phyloP scores from a whole-genome alignment of 2,888 invertebrate species.

The Drosophila nigricruria region DNA sequence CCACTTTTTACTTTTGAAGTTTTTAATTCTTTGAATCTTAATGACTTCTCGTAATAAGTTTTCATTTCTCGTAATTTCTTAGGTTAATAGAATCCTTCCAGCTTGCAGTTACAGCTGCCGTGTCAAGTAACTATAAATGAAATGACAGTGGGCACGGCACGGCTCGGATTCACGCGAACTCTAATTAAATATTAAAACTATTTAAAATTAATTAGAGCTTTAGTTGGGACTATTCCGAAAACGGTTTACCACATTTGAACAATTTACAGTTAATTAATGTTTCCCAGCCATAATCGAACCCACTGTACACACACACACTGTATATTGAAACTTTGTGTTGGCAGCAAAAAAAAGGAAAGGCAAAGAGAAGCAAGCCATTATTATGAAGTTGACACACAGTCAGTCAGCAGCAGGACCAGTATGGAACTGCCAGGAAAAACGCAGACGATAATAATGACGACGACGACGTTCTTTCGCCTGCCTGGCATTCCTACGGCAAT shows the following conservation, averaged over 20 bases:
- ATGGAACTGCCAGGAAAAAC: slow-evolving; percentile 53
- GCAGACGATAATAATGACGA: slow-evolving; percentile 69
- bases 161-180: not conserved
- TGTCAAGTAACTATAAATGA: slow-evolving; percentile 51
- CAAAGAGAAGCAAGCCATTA: slow-evolving; percentile 63
- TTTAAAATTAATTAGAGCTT: not conserved
- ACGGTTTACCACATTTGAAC: not conserved
- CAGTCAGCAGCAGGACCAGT: slow-evolving; percentile 56
- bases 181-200: not conserved
- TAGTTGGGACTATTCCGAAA: not conserved
- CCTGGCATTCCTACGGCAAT: slow-evolving; percentile 37
- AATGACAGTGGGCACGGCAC: slow-evolving; percentile 56
- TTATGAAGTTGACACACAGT: slow-evolving; percentile 80
- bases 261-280: not conserved
- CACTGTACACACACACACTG: slow-evolving; percentile 54
- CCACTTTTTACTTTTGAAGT: slow-evolving; percentile 74
- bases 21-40: slow-evolving; percentile 83
- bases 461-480: slow-evolving; percentile 46
- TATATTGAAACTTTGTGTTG: slow-evolving; percentile 57
- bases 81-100: slow-evolving; percentile 79
- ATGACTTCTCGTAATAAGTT: slow-evolving; percentile 85
- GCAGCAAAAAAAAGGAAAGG: slow-evolving; percentile 23
- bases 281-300: slow-evolving; percentile 10
- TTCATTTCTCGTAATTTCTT: slow-evolving; percentile 83
- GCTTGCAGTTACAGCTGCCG: slow-evolving; percentile 50